Evolutionary conservation across 2,113 vertebrate genomes (phyloP).

Genomic region (Trichomycterus rosablanca): DNA sequence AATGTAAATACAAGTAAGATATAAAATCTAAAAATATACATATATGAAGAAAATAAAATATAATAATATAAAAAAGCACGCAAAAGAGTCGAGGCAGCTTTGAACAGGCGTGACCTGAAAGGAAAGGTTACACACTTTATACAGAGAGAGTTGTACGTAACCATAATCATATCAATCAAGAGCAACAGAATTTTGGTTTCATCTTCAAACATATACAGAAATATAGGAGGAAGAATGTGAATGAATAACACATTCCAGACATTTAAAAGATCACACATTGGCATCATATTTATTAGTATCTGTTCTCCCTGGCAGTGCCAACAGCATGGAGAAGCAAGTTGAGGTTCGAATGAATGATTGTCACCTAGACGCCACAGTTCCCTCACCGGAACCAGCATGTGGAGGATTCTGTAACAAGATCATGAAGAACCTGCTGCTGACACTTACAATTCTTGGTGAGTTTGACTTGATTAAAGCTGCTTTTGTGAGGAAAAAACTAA

Average conservation of each 20-base stretch:
- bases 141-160: not conserved
- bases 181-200: too few relatives aligned
- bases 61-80: slow-evolving; percentile 10
- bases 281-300: slow-evolving; percentile 10
- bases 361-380: slow-evolving; percentile 70
- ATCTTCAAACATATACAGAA: too few relatives aligned
- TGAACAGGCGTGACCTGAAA: slow-evolving; percentile 8
- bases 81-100: slow-evolving; percentile 10
- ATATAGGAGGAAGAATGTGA: too few relatives aligned
- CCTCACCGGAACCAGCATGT: slow-evolving; percentile 66
- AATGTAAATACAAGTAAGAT: too few relatives aligned
- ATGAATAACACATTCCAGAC: too few relatives aligned
- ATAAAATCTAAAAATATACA: too few relatives aligned
- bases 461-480: too few relatives aligned
- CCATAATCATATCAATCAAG: not conserved
- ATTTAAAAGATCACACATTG: too few relatives aligned
- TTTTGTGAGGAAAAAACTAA: too few relatives aligned
- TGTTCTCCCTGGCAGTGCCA: slow-evolving; percentile 68
- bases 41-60: too few relatives aligned
- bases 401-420: slow-evolving; percentile 76
- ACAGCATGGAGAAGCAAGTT: slow-evolving; percentile 93
- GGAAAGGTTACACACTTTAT: too few relatives aligned
- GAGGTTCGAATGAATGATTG: slow-evolving; percentile 90
- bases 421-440: slow-evolving; percentile 87
- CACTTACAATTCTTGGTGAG: slow-evolving; percentile 90